These are phyloP conservation scores for Capitulum mitella DNA, from an alignment of 2,888 invertebrate genomes.

Conservation along the genomic window DNA sequence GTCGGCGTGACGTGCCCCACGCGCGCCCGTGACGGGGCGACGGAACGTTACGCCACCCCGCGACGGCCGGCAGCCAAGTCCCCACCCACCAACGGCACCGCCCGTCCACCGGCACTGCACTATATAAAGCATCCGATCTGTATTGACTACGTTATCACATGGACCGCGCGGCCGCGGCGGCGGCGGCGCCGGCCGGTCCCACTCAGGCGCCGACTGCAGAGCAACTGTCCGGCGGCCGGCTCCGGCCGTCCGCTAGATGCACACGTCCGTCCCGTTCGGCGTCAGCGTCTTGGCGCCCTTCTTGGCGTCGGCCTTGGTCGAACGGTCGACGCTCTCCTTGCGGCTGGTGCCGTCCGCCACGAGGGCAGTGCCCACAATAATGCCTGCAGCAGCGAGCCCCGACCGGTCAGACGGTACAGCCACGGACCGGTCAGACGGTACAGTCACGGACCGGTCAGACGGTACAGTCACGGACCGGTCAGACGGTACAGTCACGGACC, in stretches of 20 bases:
- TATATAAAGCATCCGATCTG: constrained; percentile 10
- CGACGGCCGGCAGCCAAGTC: no score
- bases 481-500: no score
- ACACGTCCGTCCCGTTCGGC: not conserved
- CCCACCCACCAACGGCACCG: no score
- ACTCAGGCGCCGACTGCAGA: no score
- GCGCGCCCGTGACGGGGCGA: not conserved
- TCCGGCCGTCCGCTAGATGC: not conserved
- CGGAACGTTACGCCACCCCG: no score
- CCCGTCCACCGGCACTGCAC: no score
- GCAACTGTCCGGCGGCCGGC: no score
- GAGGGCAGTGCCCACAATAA: constrained; percentile 8
- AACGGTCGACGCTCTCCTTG: constrained; percentile 8
- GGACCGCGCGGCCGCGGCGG: not conserved
- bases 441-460: not conserved
- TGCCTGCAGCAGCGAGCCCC: constrained; percentile 12
- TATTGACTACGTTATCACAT: constrained; percentile 21
- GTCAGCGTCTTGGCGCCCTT: not conserved
- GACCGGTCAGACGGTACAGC: not conserved
- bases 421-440: not conserved
- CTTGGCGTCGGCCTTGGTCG: not conserved
- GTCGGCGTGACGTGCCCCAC: not conserved
- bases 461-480: no score
- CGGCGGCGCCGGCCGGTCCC: not conserved
- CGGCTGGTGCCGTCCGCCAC: constrained; percentile 18